Percentiles rank a stretch among this genome's conserved stretches.
These are phyloP conservation scores for Argyresthia goedartella DNA, from an alignment of 2,888 invertebrate species.

Conservation along the genomic window DNA sequence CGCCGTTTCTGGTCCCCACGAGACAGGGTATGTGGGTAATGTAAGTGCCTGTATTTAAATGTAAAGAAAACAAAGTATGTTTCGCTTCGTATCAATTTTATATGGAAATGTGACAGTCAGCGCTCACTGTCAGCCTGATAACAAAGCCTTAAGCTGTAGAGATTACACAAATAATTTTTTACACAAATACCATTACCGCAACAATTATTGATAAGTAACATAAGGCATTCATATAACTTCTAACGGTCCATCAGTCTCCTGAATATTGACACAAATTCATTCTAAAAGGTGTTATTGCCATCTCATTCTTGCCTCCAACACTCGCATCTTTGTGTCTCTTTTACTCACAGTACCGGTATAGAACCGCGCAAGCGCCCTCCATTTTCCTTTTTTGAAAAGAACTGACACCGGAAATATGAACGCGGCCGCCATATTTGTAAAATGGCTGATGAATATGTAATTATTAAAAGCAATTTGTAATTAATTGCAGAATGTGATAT, in stretches of 20 bases:
- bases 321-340: conserved; percentile 6
- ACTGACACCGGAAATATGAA: conserved; percentile 17
- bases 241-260: neutral
- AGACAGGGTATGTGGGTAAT: too few species aligned
- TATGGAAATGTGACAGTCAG: too few species aligned
- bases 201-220: neutral
- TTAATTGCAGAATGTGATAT: conserved; percentile 10
- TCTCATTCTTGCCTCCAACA: neutral
- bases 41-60: too few species aligned
- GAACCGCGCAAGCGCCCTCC: conserved; percentile 18
- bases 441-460: neutral
- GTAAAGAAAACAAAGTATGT: too few species aligned
- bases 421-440: conserved; percentile 17
- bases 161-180: neutral
- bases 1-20: too few species aligned
- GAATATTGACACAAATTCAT: conserved; percentile 9
- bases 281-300: conserved; percentile 2
- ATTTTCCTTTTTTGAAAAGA: conserved; percentile 21
- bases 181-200: neutral
- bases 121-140: too few species aligned
- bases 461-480: conserved; percentile 14
- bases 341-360: conserved; percentile 13
- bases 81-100: too few species aligned
- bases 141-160: too few species aligned
- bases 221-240: neutral